phyloP scores from a whole-genome alignment of 2,113 vertebrate genomes.

The Conger conger region DNA sequence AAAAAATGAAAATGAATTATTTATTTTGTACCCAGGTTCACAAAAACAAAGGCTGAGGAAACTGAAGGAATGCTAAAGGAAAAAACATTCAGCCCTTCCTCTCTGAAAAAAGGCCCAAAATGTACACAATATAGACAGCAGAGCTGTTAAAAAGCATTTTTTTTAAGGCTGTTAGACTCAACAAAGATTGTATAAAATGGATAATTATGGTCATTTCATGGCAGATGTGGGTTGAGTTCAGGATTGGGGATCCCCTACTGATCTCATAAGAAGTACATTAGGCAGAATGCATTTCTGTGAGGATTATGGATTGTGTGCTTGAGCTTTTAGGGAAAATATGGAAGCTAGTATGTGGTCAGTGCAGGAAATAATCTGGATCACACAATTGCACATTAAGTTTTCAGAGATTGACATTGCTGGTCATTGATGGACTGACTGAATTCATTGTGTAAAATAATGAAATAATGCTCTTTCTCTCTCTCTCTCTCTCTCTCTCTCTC shows the following conservation, averaged over 20 bases:
- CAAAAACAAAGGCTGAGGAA: not conserved
- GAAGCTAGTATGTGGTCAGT: not conserved
- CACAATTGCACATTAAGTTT: not conserved
- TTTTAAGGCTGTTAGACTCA: no score
- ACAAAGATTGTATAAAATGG: no score
- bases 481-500: not conserved
- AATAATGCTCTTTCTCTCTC: not conserved
- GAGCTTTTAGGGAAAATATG: not conserved
- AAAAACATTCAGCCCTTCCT: not conserved
- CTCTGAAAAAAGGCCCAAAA: not conserved
- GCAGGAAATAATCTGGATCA: not conserved
- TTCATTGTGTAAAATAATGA: not conserved
- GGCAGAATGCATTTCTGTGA: not conserved
- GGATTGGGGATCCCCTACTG: not conserved
- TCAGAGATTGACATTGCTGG: not conserved
- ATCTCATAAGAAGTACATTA: not conserved
- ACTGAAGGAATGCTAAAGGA: not conserved
- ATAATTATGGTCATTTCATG: no score
- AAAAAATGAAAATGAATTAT: not conserved
- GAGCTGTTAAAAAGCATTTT: not conserved
- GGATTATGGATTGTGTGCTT: no score
- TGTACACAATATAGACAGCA: not conserved
- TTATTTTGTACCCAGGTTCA: not conserved
- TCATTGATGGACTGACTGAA: not conserved
- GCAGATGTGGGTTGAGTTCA: not conserved